Conservation (phyloP, 2,797 vertebrate genomes). For the Avahi laniger region DNA sequence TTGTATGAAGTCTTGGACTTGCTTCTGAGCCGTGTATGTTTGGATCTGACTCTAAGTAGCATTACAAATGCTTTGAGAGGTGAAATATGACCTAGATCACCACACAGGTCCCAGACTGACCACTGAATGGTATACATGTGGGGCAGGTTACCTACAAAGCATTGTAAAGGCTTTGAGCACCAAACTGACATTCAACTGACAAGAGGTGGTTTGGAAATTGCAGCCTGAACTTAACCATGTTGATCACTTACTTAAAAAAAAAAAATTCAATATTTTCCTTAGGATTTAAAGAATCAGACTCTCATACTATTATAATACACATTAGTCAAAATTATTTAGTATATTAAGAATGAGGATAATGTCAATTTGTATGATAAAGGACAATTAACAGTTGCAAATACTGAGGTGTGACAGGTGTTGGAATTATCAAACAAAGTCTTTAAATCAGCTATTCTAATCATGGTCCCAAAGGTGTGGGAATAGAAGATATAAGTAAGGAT, state of each 20-base stretch:
- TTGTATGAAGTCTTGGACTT: neutral
- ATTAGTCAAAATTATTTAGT: neutral
- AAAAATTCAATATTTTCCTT: neutral
- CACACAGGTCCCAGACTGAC: neutral
- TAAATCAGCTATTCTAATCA: neutral
- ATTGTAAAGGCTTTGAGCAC: neutral
- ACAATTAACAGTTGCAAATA: neutral
- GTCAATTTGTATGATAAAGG: neutral
- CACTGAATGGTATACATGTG: neutral
- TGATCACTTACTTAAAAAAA: neutral
- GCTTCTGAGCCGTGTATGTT: neutral
- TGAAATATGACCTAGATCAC: neutral
- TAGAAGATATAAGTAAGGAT: neutral
- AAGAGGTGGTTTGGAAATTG: neutral
- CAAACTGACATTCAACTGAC: neutral
- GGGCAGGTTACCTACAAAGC: neutral
- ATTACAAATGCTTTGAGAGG: neutral
- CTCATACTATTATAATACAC: neutral
- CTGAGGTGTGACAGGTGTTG: neutral
- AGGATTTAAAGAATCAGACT: neutral
- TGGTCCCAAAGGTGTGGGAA: neutral
- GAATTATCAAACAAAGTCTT: constrained; percentile 7
- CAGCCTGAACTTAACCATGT: neutral
- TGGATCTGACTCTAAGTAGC: neutral
- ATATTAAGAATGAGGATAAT: neutral